Conservation (phyloP, 1,140 invertebrate genomes). For the Asobara japonica region DNA sequence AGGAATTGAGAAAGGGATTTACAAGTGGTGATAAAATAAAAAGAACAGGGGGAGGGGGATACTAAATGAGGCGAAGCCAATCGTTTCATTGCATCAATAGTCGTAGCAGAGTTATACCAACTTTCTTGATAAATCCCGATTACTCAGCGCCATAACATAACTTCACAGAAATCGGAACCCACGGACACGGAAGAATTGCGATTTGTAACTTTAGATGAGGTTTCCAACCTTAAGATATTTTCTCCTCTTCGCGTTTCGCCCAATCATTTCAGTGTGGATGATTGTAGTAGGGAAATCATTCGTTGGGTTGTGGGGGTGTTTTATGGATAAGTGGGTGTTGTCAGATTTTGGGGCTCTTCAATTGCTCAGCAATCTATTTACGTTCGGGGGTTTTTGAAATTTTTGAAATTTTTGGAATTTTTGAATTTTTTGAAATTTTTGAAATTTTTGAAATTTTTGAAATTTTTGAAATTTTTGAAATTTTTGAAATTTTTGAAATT, state of each 20-base stretch:
- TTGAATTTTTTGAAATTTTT: too few species aligned
- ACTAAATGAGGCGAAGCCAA: constrained; percentile 64
- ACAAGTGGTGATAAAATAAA: constrained; percentile 16
- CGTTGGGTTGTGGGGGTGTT: too few species aligned
- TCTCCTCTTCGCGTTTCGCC: constrained; percentile 30
- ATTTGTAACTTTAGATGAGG: constrained; percentile 68
- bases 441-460: too few species aligned
- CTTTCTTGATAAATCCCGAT: constrained; percentile 67
- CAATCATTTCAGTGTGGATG: constrained; percentile 22
- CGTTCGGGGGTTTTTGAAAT: too few species aligned
- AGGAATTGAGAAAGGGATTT: constrained; percentile 16
- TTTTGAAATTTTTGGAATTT: too few species aligned
- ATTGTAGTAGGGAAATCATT: too few species aligned
- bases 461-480: too few species aligned
- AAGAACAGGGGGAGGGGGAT: constrained; percentile 24
- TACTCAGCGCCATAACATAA: constrained; percentile 67
- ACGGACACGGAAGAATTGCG: constrained; percentile 66
- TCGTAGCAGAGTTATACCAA: constrained; percentile 65
- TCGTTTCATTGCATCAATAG: constrained; percentile 68
- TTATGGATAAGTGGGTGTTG: too few species aligned
- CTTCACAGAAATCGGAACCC: constrained; percentile 65
- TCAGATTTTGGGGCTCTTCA: too few species aligned
- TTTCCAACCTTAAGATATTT: constrained; percentile 39
- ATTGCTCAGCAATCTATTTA: too few species aligned
- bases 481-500: too few species aligned